Evolutionary conservation across 2,797 vertebrate species (phyloP).

Genomic region (Leontocebus nigricollis): DNA sequence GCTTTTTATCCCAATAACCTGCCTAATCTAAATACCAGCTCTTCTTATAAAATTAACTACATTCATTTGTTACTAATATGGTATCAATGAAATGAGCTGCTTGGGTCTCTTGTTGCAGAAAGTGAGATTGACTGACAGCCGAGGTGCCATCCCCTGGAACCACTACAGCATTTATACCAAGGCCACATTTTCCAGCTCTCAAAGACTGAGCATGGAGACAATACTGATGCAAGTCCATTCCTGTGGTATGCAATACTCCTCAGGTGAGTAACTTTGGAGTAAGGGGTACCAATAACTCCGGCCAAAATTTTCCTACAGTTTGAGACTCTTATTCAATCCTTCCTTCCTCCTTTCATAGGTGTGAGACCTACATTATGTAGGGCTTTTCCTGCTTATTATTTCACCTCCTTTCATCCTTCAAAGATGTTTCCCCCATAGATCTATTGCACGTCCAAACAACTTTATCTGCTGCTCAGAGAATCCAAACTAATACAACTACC

Average conservation of each 20-base stretch:
- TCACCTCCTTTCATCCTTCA: not conserved
- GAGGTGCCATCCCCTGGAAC: not conserved
- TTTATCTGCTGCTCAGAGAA: not conserved
- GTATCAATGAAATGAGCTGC: not conserved
- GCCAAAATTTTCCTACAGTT: not conserved
- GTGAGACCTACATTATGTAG: not conserved
- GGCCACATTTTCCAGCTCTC: not conserved
- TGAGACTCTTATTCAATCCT: not conserved
- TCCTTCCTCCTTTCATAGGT: not conserved
- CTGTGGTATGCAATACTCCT: not conserved
- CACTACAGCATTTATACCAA: not conserved
- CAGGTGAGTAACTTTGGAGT: not conserved
- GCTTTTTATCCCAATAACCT: not conserved
- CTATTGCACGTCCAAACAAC: not conserved
- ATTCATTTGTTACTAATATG: not conserved
- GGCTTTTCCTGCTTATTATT: not conserved
- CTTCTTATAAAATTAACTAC: not conserved
- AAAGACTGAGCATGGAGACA: not conserved
- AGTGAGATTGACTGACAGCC: not conserved
- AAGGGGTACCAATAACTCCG: not conserved
- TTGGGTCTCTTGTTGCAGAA: not conserved
- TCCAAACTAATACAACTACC: not conserved
- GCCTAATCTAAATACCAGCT: not conserved
- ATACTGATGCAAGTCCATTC: not conserved
- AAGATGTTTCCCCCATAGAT: not conserved